A percentile compares a stretch with the other conserved stretches of the same genome.
Evolutionary conservation across 2,113 vertebrate genomes (phyloP).

Genomic region (Plecotus auritus): DNA sequence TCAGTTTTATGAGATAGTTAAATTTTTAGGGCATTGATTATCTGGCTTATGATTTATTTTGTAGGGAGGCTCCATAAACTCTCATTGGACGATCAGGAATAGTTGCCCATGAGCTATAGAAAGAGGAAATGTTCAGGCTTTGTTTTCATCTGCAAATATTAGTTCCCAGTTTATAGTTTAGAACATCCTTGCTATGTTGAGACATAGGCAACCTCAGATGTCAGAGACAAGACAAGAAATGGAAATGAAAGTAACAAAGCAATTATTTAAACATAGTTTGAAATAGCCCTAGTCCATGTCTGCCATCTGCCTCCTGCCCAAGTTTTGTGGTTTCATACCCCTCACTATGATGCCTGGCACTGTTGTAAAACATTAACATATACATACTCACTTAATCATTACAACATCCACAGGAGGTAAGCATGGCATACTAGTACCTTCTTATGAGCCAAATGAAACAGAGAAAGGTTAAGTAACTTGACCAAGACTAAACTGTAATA

Average conservation of each 20-base stretch:
- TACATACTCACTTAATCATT: neutral
- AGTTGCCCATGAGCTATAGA: neutral
- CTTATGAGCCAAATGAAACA: neutral
- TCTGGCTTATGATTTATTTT: neutral
- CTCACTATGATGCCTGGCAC: neutral
- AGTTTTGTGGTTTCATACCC: neutral
- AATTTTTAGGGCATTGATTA: constrained; percentile 34
- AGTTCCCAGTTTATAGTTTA: neutral
- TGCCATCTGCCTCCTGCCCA: neutral
- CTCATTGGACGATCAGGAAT: neutral
- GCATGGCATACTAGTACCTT: neutral
- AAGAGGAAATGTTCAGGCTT: neutral
- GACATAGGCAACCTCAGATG: neutral
- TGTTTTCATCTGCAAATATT: neutral
- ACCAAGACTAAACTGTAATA: neutral
- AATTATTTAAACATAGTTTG: neutral
- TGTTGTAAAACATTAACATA: neutral
- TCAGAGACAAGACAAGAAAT: neutral
- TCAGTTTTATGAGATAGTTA: neutral
- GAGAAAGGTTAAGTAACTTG: neutral
- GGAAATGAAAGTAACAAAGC: neutral
- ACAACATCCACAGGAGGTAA: neutral
- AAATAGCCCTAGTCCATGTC: neutral
- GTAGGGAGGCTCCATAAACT: neutral
- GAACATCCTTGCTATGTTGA: neutral